Evolutionary conservation across 2,797 vertebrate species (phyloP), one percentile per base, ranked within the genome.

Genomic region (Megalops cyprinoides): DNA sequence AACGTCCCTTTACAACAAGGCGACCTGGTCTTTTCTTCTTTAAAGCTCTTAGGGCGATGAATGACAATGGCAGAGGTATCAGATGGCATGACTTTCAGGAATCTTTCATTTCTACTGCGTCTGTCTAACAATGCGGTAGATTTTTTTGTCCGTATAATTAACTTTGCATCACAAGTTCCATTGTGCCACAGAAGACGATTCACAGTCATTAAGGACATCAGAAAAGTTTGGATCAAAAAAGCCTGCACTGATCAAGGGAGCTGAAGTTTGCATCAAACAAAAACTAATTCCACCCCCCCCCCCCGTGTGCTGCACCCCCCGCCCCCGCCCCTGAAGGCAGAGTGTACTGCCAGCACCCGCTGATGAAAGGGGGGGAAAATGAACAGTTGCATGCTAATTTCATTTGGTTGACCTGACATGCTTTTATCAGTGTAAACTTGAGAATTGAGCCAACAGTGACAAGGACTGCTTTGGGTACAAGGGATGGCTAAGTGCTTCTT

Each of bases 351-450:
- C 56, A 9, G 60, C 7, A 10, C 58, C 76, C 10, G 51, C 79
- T 89, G 90, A 93, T 91, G 86, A 91, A 93, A 92, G 88, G 81
- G 84, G 83, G 82, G 79, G 85, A 84, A 89, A 90, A 91, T 89
- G 86, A 89, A 87, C 84, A 82, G 84, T 85, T 86, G 86, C 87
- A 89, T 88, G 89, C 84, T 89, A 84, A 90, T 91, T 91, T 90
- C 87, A 85, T 84, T 81, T 83, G 88, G 85, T 80, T 82, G 71
- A 87, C 78, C 67, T 90, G 86, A 88, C 79, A 83, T 86, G 87
- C 86, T 91, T 91, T 91, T 88, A 92, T 91, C 90, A 86, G 81
- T 82, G 77, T 73, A 76, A 77, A 87, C 85, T 80, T 65, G 79
- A 31, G 2, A 80, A 79, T 74, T 37, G 80, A 87, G 80, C 82